Evolutionary conservation across 2,113 vertebrate species (phyloP).

Genomic region (Chrysochloris asiatica): DNA sequence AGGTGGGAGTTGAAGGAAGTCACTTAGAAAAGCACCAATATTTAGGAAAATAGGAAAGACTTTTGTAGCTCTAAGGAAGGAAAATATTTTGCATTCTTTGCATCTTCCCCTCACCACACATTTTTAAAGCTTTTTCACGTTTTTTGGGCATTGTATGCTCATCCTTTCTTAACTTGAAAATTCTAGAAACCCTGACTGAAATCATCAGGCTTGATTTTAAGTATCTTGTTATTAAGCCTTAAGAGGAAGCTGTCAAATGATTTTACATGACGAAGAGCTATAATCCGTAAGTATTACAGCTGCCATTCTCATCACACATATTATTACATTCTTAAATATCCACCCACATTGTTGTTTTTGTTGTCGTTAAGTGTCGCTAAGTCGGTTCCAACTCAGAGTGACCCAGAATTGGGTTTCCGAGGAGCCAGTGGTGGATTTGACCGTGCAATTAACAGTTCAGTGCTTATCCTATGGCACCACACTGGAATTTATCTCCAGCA

Average conservation of each 20-base stretch:
- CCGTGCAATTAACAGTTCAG: too few relatives aligned
- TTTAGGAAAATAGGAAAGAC: slow-evolving; percentile 40
- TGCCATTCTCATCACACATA: slow-evolving; percentile 13
- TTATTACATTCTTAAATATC: slow-evolving; percentile 52
- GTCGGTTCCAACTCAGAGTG: too few relatives aligned
- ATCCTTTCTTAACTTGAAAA: slow-evolving; percentile 31
- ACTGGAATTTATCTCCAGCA: slow-evolving; percentile 18
- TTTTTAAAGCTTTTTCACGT: slow-evolving; percentile 31
- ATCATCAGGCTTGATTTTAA: slow-evolving; percentile 56
- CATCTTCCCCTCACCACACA: too few relatives aligned
- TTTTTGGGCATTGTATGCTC: too few relatives aligned
- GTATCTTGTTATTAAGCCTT: slow-evolving; percentile 28
- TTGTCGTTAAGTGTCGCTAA: too few relatives aligned
- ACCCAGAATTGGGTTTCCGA: too few relatives aligned
- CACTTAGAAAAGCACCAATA: slow-evolving; percentile 17
- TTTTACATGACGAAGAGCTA: slow-evolving; percentile 56
- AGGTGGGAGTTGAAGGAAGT: slow-evolving; percentile 15
- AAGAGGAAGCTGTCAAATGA: slow-evolving; percentile 53
- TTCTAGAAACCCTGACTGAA: slow-evolving; percentile 35
- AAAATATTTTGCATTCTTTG: neutral
- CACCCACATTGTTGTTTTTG: too few relatives aligned
- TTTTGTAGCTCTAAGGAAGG: slow-evolving; percentile 33
- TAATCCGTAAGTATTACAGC: slow-evolving; percentile 50
- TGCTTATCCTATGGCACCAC: too few relatives aligned
- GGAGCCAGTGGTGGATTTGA: too few relatives aligned